These are phyloP conservation scores for Hylyphantes graminicola DNA, from an alignment of 1,140 invertebrate species.

Conservation along the genomic window DNA sequence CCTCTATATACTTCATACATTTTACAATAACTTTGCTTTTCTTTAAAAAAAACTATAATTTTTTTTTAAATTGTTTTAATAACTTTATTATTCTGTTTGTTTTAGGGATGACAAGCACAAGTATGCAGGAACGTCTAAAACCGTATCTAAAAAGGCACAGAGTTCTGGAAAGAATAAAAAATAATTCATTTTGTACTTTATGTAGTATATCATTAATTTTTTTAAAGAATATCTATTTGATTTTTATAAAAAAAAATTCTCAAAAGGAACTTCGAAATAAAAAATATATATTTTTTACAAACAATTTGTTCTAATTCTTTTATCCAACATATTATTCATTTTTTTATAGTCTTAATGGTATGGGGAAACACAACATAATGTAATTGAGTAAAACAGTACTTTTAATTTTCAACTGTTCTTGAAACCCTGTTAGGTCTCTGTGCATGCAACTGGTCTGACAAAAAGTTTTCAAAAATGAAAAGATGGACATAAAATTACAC, in stretches of 20 bases:
- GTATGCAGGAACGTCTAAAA: slow-evolving; percentile 65
- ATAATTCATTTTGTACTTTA: not conserved
- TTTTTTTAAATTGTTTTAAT: not conserved
- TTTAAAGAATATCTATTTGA: not conserved
- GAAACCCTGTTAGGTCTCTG: too few relatives aligned
- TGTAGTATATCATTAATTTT: not conserved
- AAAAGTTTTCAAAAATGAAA: too few relatives aligned
- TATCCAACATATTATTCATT: too few relatives aligned
- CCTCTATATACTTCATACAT: too few relatives aligned
- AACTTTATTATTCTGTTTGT: slow-evolving; percentile 3
- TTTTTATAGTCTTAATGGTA: too few relatives aligned
- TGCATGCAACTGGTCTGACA: too few relatives aligned
- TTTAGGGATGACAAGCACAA: slow-evolving; percentile 65
- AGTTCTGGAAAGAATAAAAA: slow-evolving; percentile 10
- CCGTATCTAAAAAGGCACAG: slow-evolving; percentile 51
- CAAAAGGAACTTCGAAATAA: not conserved
- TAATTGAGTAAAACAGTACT: too few relatives aligned
- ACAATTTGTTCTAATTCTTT: too few relatives aligned
- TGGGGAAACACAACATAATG: too few relatives aligned
- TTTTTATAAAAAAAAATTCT: not conserved
- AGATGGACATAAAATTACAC: too few relatives aligned
- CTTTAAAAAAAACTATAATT: not conserved
- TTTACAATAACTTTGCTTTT: not conserved
- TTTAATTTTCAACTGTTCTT: too few relatives aligned
- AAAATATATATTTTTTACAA: not conserved